Evolutionary conservation across 92 coral and sea anemone species (phyloP), one percentile per base, ranked within the genome.

Genomic region (Pocillopora grandis): DNA sequence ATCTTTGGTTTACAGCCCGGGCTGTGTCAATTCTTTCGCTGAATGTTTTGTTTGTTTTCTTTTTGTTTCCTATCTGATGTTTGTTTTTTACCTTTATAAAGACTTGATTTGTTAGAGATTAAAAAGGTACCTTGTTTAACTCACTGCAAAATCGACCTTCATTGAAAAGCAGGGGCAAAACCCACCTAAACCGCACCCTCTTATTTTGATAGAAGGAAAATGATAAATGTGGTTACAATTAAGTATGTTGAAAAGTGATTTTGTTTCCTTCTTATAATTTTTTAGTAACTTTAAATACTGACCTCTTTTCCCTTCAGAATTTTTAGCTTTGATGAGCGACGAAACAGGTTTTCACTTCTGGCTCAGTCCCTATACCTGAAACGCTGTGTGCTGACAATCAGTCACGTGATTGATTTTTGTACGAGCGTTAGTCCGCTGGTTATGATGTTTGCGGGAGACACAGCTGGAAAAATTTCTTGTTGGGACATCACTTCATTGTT

Each of bases 381-480:
- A 58, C 95, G 95, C 65, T 97, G 99, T 76, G 92, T 92, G 19
- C 88, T 94, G 57, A 80, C 94, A 36, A 94, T 92, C 52, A 87
- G 87, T 58, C 95, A 90, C 78, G 87, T 94, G 71, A 59, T 88
- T 58, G 90, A 88, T 71, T 72, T 20, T 63, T 82, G 36, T 13
- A 57, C 72, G 19, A 59, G 77, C 15, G 80, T 77, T 7, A 81
- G 48, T 58, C 78, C 65, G 17, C 88, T 84, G 78, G 88, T 97
- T 13, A 62, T 97, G 75, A 76, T 94, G 49, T 91, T 94, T 86
- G 95, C 94, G 58, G 96, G 97, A 13, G 98, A 94, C 84, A 97
- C 99, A 12, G 99, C 99, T 49, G 99, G 99, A 4, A 92, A 75
- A 64, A 87, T 97, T 65, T 74, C 95, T 16, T 90, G 92, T 63